Evolutionary conservation across 2,888 invertebrate species (phyloP), one percentile per base, ranked within the genome.

Genomic region (Neoitamus cyanurus): DNA sequence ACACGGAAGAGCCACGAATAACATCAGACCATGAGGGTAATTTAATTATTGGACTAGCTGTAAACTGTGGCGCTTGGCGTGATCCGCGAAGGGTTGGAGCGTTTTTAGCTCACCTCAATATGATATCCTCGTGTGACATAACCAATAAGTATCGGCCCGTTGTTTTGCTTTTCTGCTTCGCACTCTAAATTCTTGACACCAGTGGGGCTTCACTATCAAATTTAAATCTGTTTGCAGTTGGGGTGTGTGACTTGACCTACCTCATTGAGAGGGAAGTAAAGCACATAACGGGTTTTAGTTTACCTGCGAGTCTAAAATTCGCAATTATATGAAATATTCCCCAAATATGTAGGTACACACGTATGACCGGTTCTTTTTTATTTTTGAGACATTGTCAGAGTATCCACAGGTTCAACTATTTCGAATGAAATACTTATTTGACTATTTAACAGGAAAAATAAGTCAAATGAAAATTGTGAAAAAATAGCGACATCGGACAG

Each of bases 241-340:
- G 73, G 31, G 73, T 70, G 70, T 70, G 31, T 30, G 70, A 70
- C 70, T 31, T 70, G 70, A 70, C 70, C 70, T 70, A 70, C 70
- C 70, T 70, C 70, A 31, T 70, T 58, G 15, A 1, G 25, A 25
- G 6, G 9, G 25, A 1, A 7, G 9, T 58, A 42, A 42, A 42
- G 3, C 4, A n/a, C n/a, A n/a, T n/a, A n/a, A n/a, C n/a, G n/a
- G n/a, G 48, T 48, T 48, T 48, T 48, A 48, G 58, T 58, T 58
- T 20, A 58, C 7, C 25, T 31, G 5, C 31, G 5, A 31, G 3
- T 31, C 2, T 3, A 37, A 13, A 15, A n/a, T 5, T n/a, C n/a
- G n/a, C n/a, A n/a, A 1, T 37, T 37, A 13, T 13, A n/a, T n/a
- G 5, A n/a, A 42, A 42, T n/a, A 42, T 3, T n/a, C 13, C n/a